Evolutionary conservation across 2,888 invertebrate genomes (phyloP).

Genomic region (Yponomeuta cagnagella): DNA sequence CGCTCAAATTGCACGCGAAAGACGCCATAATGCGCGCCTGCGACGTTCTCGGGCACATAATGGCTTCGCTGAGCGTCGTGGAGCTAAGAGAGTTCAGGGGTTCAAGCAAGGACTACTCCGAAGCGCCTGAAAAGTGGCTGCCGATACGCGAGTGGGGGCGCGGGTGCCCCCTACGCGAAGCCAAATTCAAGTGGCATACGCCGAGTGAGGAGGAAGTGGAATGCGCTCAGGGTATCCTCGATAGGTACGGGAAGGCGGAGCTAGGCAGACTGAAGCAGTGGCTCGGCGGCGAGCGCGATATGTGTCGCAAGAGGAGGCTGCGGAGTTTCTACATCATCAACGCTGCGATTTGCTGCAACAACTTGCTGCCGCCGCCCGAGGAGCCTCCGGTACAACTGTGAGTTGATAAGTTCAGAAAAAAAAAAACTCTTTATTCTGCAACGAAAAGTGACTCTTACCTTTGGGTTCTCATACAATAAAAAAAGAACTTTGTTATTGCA

Average conservation of each 20-base stretch:
- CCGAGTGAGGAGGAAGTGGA: constrained; percentile 82
- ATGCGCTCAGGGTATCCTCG: constrained; percentile 79
- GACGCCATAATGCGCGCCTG: constrained; percentile 80
- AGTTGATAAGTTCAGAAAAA: constrained; percentile 34
- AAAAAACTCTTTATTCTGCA: no score
- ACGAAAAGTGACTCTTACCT: no score
- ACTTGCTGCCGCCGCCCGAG: constrained; percentile 81
- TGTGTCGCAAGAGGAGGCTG: constrained; percentile 80
- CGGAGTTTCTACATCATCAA: constrained; percentile 80
- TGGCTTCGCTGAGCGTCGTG: constrained; percentile 76
- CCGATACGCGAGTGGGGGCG: constrained; percentile 90
- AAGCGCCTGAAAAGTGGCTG: constrained; percentile 80
- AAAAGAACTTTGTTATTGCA: no score
- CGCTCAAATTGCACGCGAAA: constrained; percentile 80
- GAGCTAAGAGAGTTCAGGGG: constrained; percentile 79
- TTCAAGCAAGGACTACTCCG: constrained; percentile 75
- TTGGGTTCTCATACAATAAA: no score
- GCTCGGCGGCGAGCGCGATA: constrained; percentile 60
- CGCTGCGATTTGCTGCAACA: constrained; percentile 78
- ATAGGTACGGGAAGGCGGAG: constrained; percentile 80
- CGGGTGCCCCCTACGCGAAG: constrained; percentile 78
- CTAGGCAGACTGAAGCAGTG: constrained; percentile 76
- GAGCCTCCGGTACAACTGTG: constrained; percentile 76
- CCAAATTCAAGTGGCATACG: constrained; percentile 85
- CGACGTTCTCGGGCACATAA: constrained; percentile 75